These are phyloP conservation scores for Acanthopleura granulata DNA, from an alignment of 2,888 invertebrate genomes.

Conservation along the genomic window DNA sequence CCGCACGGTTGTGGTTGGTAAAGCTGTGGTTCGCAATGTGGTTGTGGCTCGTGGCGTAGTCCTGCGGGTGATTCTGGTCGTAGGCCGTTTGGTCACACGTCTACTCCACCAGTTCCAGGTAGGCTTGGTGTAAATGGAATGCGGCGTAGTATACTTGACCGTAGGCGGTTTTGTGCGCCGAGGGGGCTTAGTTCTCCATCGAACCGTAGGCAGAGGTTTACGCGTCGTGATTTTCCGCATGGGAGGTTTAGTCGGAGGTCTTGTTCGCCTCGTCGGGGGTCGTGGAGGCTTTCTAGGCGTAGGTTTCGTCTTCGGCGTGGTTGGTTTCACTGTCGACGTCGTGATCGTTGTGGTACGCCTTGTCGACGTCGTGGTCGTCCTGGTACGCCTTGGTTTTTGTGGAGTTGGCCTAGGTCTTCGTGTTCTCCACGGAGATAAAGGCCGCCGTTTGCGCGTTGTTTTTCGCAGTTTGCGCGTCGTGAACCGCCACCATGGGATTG, in stretches of 20 bases:
- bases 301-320: too few relatives aligned
- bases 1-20: not conserved
- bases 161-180: not conserved
- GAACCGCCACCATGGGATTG: too few relatives aligned
- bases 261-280: conserved; percentile 13
- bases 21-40: not conserved
- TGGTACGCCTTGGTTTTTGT: not conserved
- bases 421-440: not conserved
- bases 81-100: conserved; percentile 7
- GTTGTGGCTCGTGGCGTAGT: not conserved
- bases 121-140: not conserved
- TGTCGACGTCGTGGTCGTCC: too few relatives aligned
- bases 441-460: too few relatives aligned
- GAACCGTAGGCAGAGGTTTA: not conserved
- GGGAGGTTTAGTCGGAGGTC: not conserved
- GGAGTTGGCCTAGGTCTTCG: not conserved
- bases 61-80: not conserved
- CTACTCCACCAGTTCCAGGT: conserved; percentile 15
- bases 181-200: not conserved
- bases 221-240: not conserved
- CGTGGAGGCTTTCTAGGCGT: not conserved
- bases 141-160: not conserved
- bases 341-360: not conserved
- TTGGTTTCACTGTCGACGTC: too few relatives aligned
- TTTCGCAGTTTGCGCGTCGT: too few relatives aligned